These are phyloP conservation scores for Phataginus tetradactyla DNA, from an alignment of 2,797 vertebrate genomes.

Conservation along the genomic window DNA sequence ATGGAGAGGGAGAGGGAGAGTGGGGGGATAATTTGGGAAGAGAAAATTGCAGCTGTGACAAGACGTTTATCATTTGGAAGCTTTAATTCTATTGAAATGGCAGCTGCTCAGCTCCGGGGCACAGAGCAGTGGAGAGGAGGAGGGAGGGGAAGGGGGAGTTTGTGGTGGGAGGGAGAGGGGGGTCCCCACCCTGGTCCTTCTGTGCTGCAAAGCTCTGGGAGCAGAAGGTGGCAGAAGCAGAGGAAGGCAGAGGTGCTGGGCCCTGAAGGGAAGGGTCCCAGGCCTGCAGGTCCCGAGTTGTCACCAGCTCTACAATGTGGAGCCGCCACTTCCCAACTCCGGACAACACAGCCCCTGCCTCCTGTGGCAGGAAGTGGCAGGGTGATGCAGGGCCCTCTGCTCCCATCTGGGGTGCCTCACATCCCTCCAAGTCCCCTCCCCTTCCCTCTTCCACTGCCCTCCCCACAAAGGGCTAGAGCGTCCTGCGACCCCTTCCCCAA, in stretches of 20 bases:
- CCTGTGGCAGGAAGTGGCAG: not conserved
- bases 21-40: conserved; percentile 90
- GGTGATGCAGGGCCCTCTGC: not conserved
- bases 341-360: not conserved
- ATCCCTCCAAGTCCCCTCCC: not conserved
- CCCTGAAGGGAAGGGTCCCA: not conserved
- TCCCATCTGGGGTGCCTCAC: not conserved
- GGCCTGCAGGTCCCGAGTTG: not conserved
- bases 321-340: not conserved
- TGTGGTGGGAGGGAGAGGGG: not conserved
- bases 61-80: conserved; percentile 87
- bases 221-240: conserved; percentile 21
- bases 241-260: not conserved
- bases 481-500: conserved; percentile 68
- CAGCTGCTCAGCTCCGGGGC: conserved; percentile 76
- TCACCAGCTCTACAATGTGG: not conserved
- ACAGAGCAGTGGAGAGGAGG: conserved; percentile 70
- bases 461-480: conserved; percentile 67
- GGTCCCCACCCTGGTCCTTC: conserved; percentile 71
- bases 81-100: conserved; percentile 73
- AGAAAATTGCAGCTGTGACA: conserved; percentile 93
- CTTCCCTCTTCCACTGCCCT: conserved; percentile 34
- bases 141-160: conserved; percentile 51
- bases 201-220: conserved; percentile 27
- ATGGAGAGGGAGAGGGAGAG: conserved; percentile 75